A percentile compares a stretch with the other conserved stretches of the same genome.
Evolutionary conservation across 2,797 vertebrate genomes (phyloP).

Genomic region (Sylvia borin): DNA sequence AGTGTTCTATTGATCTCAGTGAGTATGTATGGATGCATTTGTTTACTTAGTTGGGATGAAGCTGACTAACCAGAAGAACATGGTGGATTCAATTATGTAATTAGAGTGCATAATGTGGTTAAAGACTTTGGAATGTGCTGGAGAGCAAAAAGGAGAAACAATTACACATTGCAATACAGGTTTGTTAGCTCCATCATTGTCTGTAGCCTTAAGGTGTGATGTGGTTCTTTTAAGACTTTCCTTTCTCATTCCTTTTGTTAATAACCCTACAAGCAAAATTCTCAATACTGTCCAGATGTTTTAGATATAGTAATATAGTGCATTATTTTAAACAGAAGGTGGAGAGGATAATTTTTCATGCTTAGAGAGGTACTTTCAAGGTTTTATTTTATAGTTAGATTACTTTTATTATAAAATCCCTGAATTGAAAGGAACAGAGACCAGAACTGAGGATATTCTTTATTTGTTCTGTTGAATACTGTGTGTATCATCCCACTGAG

Average conservation of each 20-base stretch:
- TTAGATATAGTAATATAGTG: neutral
- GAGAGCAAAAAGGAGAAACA: neutral
- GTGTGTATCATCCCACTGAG: neutral
- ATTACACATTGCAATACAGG: neutral
- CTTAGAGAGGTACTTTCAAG: neutral
- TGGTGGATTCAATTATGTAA: slow-evolving; percentile 26
- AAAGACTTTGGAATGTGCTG: slow-evolving; percentile 2
- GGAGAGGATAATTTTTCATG: neutral
- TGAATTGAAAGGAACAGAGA: neutral
- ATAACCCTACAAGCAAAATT: neutral
- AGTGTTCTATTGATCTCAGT: neutral
- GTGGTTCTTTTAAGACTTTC: neutral
- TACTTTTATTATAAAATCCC: neutral
- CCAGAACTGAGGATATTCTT: neutral
- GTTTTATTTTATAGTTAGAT: neutral
- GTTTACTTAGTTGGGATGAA: slow-evolving; percentile 25
- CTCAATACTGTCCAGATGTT: neutral
- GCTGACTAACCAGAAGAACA: neutral
- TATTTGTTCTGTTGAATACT: neutral
- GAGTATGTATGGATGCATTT: neutral
- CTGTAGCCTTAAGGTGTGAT: neutral
- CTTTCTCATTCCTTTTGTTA: neutral
- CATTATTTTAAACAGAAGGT: neutral
- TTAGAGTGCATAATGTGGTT: neutral
- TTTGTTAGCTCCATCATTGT: neutral